A percentile compares a stretch with the other conserved stretches of the same genome.
These are phyloP conservation scores for Eilema depressum DNA, from an alignment of 2,888 invertebrate genomes.

Conservation along the genomic window DNA sequence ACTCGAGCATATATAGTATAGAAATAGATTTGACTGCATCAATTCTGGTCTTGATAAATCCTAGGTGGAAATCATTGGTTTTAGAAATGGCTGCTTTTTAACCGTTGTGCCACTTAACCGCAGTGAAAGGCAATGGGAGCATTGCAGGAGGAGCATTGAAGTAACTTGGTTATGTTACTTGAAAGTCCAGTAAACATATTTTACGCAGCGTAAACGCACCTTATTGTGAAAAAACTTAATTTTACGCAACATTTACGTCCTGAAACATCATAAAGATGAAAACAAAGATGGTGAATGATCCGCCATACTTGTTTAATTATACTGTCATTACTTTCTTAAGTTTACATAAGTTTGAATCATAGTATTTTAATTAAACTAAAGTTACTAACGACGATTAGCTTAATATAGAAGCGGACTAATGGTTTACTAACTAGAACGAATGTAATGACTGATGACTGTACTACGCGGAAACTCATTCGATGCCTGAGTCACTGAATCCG, in stretches of 20 bases:
- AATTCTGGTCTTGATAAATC: slow-evolving; percentile 75
- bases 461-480: slow-evolving; percentile 44
- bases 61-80: slow-evolving; percentile 83
- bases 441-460: slow-evolving; percentile 19
- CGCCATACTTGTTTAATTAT: slow-evolving; percentile 46
- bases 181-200: background rate
- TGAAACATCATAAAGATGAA: slow-evolving; percentile 39
- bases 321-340: slow-evolving; percentile 21
- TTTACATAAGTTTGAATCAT: slow-evolving; percentile 9
- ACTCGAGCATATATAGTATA: background rate
- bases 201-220: slow-evolving; percentile 27
- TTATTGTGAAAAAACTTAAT: slow-evolving; percentile 34
- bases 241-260: slow-evolving; percentile 37
- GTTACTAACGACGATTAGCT: slow-evolving; percentile 6
- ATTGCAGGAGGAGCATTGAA: background rate
- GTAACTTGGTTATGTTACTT: background rate
- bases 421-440: slow-evolving; percentile 43
- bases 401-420: slow-evolving; percentile 33
- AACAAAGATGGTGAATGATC: slow-evolving; percentile 48
- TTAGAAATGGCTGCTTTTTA: slow-evolving; percentile 76
- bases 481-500: slow-evolving; percentile 13
- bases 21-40: slow-evolving; percentile 37
- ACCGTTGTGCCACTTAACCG: no score
- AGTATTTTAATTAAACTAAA: slow-evolving; percentile 2
- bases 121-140: slow-evolving; percentile 57